Percentiles rank a stretch among this genome's conserved stretches.
Conservation (phyloP, 2,797 vertebrate species). For the Gambusia yucatana region DNA sequence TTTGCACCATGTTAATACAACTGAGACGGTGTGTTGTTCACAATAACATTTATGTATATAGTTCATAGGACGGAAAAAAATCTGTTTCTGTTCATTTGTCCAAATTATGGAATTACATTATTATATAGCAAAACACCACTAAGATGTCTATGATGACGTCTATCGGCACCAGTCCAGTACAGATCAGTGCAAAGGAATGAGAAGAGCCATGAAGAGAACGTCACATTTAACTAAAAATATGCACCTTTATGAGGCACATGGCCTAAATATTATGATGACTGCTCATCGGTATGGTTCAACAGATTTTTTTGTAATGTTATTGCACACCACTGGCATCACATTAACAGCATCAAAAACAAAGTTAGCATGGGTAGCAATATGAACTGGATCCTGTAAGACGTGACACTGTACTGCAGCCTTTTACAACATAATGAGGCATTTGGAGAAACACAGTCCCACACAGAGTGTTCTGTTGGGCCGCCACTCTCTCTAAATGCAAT, state of each 20-base stretch:
- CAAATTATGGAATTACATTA: constrained; percentile 72
- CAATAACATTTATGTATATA: constrained; percentile 81
- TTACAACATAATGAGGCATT: constrained; percentile 65
- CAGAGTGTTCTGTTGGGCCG: constrained; percentile 61
- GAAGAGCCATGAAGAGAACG: constrained; percentile 67
- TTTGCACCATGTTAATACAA: constrained; percentile 80
- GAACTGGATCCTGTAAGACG: constrained; percentile 57
- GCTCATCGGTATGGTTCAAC: constrained; percentile 62
- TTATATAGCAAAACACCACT: constrained; percentile 79
- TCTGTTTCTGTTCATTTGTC: constrained; percentile 57
- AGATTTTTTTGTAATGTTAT: constrained; percentile 65
- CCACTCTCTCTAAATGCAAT: constrained; percentile 66
- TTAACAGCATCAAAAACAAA: constrained; percentile 67
- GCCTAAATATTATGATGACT: constrained; percentile 67
- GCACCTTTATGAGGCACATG: constrained; percentile 69
- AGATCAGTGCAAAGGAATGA: constrained; percentile 67
- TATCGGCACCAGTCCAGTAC: constrained; percentile 63
- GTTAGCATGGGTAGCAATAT: constrained; percentile 61
- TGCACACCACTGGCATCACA: constrained; percentile 74
- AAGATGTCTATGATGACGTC: constrained; percentile 75
- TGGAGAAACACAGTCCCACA: constrained; percentile 62
- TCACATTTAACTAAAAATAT: constrained; percentile 69
- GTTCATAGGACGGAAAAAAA: constrained; percentile 71
- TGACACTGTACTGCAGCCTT: constrained; percentile 49
- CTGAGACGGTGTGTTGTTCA: constrained; percentile 80